Percentiles rank a stretch among this genome's conserved stretches.
Conservation (phyloP, 2,797 vertebrate species). For the Gymnocypris eckloni region DNA sequence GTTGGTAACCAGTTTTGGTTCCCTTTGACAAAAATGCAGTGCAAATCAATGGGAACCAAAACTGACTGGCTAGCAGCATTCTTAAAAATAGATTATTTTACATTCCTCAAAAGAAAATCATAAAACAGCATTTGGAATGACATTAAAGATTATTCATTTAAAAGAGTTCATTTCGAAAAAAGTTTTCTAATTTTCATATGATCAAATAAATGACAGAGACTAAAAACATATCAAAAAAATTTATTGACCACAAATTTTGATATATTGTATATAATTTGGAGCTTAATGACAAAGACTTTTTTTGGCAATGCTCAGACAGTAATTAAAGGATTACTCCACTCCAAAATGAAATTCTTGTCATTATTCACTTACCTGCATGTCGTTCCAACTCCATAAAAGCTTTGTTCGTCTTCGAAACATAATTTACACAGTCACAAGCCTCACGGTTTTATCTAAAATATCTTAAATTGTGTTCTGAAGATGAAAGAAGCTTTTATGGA, state of each 20-base stretch:
- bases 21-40: not conserved
- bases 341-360: too few relatives aligned
- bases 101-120: not conserved
- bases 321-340: too few relatives aligned
- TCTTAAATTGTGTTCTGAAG: too few relatives aligned
- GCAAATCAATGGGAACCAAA: not conserved
- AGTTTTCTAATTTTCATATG: too few relatives aligned
- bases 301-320: not conserved
- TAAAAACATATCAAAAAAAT: not conserved
- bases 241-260: not conserved
- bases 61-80: not conserved
- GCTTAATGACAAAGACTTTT: not conserved
- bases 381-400: too few relatives aligned
- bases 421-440: too few relatives aligned
- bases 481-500: too few relatives aligned
- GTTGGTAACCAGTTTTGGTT: not conserved
- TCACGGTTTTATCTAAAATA: too few relatives aligned
- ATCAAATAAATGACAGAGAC: too few relatives aligned
- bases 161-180: not conserved
- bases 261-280: not conserved
- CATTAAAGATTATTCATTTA: not conserved
- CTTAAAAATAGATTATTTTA: not conserved
- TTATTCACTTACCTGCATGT: too few relatives aligned
- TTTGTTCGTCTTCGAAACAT: too few relatives aligned
- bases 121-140: not conserved